Evolutionary conservation across 2,113 vertebrate species (phyloP), one percentile per base, ranked within the genome.

Genomic region (Clarias batrachus): DNA sequence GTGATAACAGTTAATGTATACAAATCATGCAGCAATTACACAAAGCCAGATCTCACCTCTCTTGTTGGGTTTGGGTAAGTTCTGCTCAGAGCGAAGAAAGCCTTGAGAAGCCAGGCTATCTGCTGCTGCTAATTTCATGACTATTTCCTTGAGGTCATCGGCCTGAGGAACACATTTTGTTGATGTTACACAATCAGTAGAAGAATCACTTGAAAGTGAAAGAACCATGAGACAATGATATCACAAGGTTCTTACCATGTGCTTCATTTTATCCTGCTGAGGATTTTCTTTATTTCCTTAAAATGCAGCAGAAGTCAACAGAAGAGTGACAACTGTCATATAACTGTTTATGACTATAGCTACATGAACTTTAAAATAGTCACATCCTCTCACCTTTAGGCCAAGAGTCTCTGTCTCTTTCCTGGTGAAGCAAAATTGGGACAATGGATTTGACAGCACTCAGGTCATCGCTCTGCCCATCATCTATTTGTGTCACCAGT

Each of bases 71-170:
- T 95, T 96, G 4, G 93, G 94, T 70, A 94, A 85, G 71, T 33
- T 90, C 92, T 94, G 95, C 37, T 94, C 93, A 66, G 94, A 91
- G 87, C 93, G 92, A 65, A 93, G 66, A 84, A 95, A 94, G 48
- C 90, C 92, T 79, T 93, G 95, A 59, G 93, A 93, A 81, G 92
- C 94, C 80, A 95, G 92, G 41, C 93, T 94, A 87, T 94, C 93
- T 7, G 92, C 92, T 1, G 93, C 91, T 13, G 92, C 94, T 88
- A 96, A 62, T 88, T 96, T 96, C 88, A 94, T 85, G 21, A 96
- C 88, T 0, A 91, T 90, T 63, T 92, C 88, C 86, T 92, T 94
- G 3, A 96, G 88, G 27, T 94, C 92, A 21, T 96, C 93, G 0
- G 94, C 92, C 95, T 96, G 33, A 90, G 80, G 82, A 13, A 85